phyloP scores from a whole-genome alignment of 2,797 vertebrate genomes.

The Peromyscus eremicus region DNA sequence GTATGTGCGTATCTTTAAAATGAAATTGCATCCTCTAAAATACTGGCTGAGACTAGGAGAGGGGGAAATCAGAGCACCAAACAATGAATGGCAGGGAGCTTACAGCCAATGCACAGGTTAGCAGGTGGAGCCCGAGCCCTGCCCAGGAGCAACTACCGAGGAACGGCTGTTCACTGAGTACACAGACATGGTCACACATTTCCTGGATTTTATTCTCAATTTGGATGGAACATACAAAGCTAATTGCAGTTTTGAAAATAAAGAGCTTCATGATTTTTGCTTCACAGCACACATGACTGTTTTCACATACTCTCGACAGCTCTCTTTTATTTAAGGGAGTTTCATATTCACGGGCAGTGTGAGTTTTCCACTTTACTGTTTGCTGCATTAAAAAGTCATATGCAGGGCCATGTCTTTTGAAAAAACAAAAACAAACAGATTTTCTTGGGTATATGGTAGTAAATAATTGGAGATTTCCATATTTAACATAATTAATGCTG shows the following conservation, averaged over 20 bases:
- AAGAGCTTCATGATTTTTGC: background rate
- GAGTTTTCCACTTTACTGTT: background rate
- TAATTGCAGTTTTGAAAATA: constrained; percentile 23
- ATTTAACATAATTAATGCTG: background rate
- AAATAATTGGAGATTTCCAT: background rate
- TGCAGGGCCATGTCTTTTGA: background rate
- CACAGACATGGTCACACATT: background rate
- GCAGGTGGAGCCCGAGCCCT: accelerated
- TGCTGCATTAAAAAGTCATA: background rate
- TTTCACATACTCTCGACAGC: background rate
- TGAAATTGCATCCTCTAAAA: background rate
- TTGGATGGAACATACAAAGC: background rate
- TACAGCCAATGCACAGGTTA: too few relatives aligned
- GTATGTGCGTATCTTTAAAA: background rate
- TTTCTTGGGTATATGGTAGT: background rate
- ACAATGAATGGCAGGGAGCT: accelerated
- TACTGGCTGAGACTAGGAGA: background rate
- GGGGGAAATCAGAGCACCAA: background rate
- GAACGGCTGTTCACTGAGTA: background rate
- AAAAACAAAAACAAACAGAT: background rate
- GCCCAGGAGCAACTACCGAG: accelerated
- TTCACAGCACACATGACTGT: background rate
- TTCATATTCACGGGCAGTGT: background rate
- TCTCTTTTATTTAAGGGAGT: constrained; percentile 14
- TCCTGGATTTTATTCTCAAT: background rate